phyloP scores from a whole-genome alignment of 2,113 vertebrate species.

The Tachycineta bicolor region DNA sequence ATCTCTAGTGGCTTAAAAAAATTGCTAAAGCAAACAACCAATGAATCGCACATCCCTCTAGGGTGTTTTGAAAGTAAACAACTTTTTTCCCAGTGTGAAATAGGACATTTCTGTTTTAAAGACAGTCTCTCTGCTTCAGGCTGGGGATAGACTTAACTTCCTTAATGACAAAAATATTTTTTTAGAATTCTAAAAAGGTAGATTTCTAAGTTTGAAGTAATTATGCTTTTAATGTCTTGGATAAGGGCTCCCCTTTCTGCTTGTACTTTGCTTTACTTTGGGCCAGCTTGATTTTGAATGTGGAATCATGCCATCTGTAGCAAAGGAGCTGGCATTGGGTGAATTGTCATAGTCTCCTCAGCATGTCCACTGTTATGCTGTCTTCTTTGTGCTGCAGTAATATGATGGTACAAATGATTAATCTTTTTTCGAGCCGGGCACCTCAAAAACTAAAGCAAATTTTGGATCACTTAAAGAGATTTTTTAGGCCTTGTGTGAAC shows the following conservation, averaged over 20 bases:
- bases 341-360: neutral
- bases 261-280: neutral
- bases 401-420: neutral
- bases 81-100: neutral
- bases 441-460: neutral
- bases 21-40: constrained; percentile 51
- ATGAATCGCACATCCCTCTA: constrained; percentile 32
- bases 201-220: neutral
- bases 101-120: neutral
- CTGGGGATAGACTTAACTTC: neutral
- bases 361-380: neutral
- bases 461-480: neutral
- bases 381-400: neutral
- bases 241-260: neutral
- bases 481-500: neutral
- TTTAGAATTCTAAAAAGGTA: neutral
- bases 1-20: neutral
- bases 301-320: neutral
- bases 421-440: neutral
- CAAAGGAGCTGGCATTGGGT: neutral
- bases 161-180: neutral
- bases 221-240: neutral
- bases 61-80: constrained; percentile 1
- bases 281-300: neutral
- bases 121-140: neutral